Percentiles rank a stretch among this genome's conserved stretches.
Evolutionary conservation across 2,797 vertebrate genomes (phyloP).

Genomic region (Falco novaeseelandiae): DNA sequence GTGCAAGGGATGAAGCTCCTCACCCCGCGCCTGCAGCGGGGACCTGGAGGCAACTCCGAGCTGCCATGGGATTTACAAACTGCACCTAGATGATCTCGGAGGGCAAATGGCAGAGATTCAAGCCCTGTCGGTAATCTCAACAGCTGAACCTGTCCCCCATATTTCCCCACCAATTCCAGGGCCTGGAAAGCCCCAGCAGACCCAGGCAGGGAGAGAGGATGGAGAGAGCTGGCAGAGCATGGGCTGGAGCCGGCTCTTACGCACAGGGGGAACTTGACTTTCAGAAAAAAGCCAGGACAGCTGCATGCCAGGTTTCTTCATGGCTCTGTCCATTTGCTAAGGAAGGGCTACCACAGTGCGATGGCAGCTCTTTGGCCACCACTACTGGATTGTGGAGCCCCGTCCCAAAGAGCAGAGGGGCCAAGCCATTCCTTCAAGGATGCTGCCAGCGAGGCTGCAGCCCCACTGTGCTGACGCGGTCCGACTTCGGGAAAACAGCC

Average conservation of each 20-base stretch:
- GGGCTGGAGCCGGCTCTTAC: background rate
- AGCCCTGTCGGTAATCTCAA: background rate
- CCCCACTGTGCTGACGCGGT: background rate
- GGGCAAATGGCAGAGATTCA: background rate
- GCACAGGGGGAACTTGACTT: background rate
- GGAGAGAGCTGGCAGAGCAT: background rate
- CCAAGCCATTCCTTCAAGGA: background rate
- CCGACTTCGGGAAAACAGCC: background rate
- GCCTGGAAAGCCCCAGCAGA: background rate
- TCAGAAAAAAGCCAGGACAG: background rate
- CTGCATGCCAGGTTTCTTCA: background rate
- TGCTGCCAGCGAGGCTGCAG: background rate
- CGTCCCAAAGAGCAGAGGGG: background rate
- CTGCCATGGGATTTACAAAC: background rate
- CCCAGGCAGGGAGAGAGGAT: background rate
- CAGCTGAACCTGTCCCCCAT: background rate
- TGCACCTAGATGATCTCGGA: background rate
- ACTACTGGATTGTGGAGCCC: background rate
- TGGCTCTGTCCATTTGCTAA: background rate
- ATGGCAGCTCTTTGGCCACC: background rate
- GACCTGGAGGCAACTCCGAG: background rate
- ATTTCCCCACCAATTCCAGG: background rate
- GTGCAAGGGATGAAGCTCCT: background rate
- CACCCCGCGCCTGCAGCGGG: background rate
- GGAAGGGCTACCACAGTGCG: background rate